Evolutionary conservation across 2,797 vertebrate species (phyloP), one percentile per base, ranked within the genome.

Genomic region (Huso huso): DNA sequence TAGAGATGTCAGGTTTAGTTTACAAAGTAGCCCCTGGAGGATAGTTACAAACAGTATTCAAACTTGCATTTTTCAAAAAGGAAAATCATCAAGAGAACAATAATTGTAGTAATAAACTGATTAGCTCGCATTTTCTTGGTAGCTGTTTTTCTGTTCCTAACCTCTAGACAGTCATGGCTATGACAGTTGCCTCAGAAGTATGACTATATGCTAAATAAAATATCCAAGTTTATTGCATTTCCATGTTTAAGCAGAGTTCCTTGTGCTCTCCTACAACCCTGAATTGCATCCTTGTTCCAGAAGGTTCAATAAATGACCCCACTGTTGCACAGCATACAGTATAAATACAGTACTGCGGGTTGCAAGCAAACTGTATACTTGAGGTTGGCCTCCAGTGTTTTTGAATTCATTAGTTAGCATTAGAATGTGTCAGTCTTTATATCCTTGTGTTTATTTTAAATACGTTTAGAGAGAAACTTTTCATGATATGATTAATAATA

Each of bases 401-500:
- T 15, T 13, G 8, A 51, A 48, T 37, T 50, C n/a, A 8, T 23
- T 10, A 8, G 37, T 69, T 60, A 37, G 37, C 63, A 62, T 70
- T 15, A 61, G 68, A 12, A n/a, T 58, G 57, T 66, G 51, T 64
- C 53, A 59, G 72, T 71, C 78, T 79, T 77, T 75, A 76, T 71
- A 77, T 72, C 72, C 70, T 65, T 74, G 79, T 83, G 82, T 87
- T 87, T 84, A 86, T 78, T 81, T 81, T 78, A 76, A 77, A 71
- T 49, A 68, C 23, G 18, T 18, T 37, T 37, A 62, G 18, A 62
- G 8, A 62, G 73, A 79, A 69, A 78, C 51, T 66, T 76, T 80
- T 79, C 76, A 4, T 58, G 70, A 51, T 65, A 77, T 84, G 85
- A 88, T 86, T 85, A 83, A 89, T 87, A 83, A 75, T 76, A 72